A percentile compares a stretch with the other conserved stretches of the same genome.
Conservation (phyloP, 2,797 vertebrate genomes). For the Phoebastria nigripes region DNA sequence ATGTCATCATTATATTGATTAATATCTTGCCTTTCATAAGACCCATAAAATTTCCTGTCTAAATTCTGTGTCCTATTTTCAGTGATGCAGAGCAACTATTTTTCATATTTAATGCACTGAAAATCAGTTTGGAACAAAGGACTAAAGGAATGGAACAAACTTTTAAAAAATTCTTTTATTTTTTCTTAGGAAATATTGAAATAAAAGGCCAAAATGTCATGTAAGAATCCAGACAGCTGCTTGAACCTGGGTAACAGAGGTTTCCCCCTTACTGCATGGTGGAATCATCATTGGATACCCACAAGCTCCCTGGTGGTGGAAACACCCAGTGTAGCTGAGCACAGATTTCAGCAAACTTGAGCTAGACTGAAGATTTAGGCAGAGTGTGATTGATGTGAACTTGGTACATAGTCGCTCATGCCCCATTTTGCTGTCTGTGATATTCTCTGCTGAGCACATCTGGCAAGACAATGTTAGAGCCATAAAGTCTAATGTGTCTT, state of each 20-base stretch:
- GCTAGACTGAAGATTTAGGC: not conserved
- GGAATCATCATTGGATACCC: not conserved
- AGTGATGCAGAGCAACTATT: not conserved
- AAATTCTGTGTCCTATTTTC: constrained; percentile 10
- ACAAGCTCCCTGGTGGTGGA: not conserved
- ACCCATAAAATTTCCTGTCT: constrained; percentile 38
- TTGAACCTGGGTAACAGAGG: not conserved
- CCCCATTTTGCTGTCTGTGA: not conserved
- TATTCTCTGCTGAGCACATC: not conserved
- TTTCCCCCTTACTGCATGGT: not conserved
- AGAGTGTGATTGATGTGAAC: not conserved
- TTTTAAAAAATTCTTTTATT: rapidly evolving
- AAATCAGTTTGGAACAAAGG: not conserved
- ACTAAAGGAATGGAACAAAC: not conserved
- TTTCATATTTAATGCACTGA: not conserved
- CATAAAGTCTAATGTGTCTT: not conserved
- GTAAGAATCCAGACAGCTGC: not conserved
- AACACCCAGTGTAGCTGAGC: rapidly evolving
- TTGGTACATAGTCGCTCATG: rapidly evolving
- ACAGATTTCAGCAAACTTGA: not conserved
- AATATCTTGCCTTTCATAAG: constrained; percentile 4
- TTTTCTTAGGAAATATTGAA: not conserved
- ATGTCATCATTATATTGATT: constrained; percentile 27
- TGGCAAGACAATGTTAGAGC: not conserved
- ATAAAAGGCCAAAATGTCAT: not conserved